These are phyloP conservation scores for Pardalotus punctatus DNA, from an alignment of 2,113 vertebrate genomes.

Conservation along the genomic window DNA sequence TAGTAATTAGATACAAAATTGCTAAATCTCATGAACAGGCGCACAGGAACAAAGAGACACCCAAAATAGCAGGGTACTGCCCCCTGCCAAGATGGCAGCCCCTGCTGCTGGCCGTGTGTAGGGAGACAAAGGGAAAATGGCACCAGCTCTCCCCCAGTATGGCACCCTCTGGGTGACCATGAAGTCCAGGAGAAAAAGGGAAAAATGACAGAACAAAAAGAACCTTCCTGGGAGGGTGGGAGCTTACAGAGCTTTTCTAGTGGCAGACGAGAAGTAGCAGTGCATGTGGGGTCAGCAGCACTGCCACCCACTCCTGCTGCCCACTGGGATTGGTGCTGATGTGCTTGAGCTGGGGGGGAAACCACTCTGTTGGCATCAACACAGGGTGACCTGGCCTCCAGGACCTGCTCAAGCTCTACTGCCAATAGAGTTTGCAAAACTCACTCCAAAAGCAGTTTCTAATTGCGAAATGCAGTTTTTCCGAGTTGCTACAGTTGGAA, in stretches of 20 bases:
- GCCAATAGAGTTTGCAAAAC: no score
- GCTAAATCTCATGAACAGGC: no score
- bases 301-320: neutral
- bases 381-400: accelerated
- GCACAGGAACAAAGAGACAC: neutral
- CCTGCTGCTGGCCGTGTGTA: accelerated
- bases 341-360: neutral
- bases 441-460: neutral
- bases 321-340: neutral
- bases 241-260: neutral
- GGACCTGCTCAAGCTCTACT: neutral
- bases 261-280: neutral
- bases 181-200: neutral
- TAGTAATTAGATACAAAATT: neutral
- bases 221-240: neutral
- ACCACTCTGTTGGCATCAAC: accelerated
- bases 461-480: neutral
- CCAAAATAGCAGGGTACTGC: accelerated
- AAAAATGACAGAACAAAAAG: no score
- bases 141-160: neutral
- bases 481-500: neutral
- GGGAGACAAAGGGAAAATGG: no score
- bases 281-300: neutral
- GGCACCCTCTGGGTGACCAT: neutral
- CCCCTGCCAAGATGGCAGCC: no score